phyloP scores from a whole-genome alignment of 2,113 vertebrate species.

The Pogona vitticeps region DNA sequence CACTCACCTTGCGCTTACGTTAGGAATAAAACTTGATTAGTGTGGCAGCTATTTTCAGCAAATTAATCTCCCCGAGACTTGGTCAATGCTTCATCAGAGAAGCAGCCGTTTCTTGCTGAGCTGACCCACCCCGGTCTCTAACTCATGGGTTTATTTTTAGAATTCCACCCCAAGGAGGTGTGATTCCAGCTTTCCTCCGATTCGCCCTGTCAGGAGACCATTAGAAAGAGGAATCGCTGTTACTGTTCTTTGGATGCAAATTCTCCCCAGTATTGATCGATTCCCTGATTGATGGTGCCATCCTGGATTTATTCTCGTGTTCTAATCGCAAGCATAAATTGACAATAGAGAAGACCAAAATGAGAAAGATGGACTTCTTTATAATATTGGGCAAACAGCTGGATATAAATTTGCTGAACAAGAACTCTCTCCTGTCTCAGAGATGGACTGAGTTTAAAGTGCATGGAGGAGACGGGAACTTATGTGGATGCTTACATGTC shows the following conservation, averaged over 20 bases:
- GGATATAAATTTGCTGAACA: no score
- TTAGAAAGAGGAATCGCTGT: slow-evolving; percentile 16
- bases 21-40: neutral
- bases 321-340: slow-evolving; percentile 7
- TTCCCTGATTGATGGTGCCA: neutral
- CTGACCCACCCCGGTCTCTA: slow-evolving; percentile 15
- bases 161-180: neutral
- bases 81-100: slow-evolving; percentile 38
- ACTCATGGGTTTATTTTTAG: slow-evolving; percentile 42
- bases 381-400: neutral
- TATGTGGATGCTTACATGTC: no score
- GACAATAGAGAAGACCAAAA: neutral
- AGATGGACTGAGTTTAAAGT: no score
- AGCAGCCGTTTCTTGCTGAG: slow-evolving; percentile 30
- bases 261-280: neutral
- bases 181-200: neutral
- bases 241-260: slow-evolving; percentile 17
- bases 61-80: slow-evolving; percentile 29
- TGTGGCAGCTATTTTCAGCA: slow-evolving; percentile 47
- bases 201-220: neutral
- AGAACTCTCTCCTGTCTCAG: no score
- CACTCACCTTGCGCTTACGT: neutral
- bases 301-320: slow-evolving; percentile 22
- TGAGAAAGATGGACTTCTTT: neutral
- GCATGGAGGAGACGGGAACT: no score